Evolutionary conservation across 2,888 invertebrate genomes (phyloP).

Genomic region (Habrosyne pyritoides): DNA sequence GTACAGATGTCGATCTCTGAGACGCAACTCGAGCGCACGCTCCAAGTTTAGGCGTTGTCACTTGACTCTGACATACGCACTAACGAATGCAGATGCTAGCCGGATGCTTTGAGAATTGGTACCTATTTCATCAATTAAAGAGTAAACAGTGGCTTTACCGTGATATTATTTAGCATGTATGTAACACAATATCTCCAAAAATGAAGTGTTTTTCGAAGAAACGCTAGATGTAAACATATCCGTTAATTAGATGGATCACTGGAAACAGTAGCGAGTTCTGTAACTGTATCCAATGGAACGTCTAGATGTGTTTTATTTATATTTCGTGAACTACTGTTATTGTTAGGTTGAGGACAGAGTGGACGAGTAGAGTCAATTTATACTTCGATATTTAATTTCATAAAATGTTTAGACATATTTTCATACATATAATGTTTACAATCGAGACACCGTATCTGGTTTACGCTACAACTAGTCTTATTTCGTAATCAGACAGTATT

Average conservation of each 20-base stretch:
- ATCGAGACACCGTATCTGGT: too few species aligned
- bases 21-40: slow-evolving; percentile 39
- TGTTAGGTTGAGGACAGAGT: slow-evolving; percentile 31
- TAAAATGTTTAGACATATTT: too few species aligned
- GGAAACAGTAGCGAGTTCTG: slow-evolving; percentile 63
- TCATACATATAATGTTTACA: too few species aligned
- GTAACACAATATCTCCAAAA: slow-evolving; percentile 26
- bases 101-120: slow-evolving; percentile 44
- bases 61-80: slow-evolving; percentile 43
- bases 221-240: slow-evolving; percentile 26
- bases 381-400: neutral
- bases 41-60: slow-evolving; percentile 54
- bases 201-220: slow-evolving; percentile 28
- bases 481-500: too few species aligned
- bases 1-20: slow-evolving; percentile 46
- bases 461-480: too few species aligned
- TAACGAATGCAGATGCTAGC: slow-evolving; percentile 60
- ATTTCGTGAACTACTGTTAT: slow-evolving; percentile 63
- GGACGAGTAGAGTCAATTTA: neutral
- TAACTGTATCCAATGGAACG: slow-evolving; percentile 42
- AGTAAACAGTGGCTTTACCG: too few species aligned
- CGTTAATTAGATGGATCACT: slow-evolving; percentile 48
- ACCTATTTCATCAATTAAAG: neutral
- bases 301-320: slow-evolving; percentile 60
- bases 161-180: slow-evolving; percentile 4